These are phyloP conservation scores for Anastatus disparis DNA, from an alignment of 1,140 invertebrate species.

Conservation along the genomic window DNA sequence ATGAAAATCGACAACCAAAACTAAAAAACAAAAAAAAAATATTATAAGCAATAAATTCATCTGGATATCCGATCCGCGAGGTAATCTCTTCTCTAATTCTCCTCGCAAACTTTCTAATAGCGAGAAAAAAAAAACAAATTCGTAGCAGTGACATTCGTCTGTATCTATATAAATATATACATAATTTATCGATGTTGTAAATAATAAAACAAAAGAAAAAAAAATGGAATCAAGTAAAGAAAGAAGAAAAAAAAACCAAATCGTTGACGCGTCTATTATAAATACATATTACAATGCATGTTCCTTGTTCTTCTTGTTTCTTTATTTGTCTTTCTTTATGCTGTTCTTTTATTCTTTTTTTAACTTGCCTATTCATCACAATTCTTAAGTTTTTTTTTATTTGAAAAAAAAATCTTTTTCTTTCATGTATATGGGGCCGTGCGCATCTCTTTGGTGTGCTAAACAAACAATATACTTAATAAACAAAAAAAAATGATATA, in stretches of 20 bases:
- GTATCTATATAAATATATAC: constrained; percentile 40
- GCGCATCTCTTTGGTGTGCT: background rate
- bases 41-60: constrained; percentile 18
- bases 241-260: constrained; percentile 23
- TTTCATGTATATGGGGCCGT: background rate
- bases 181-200: constrained; percentile 43
- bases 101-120: constrained; percentile 39
- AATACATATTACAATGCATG: constrained; percentile 28
- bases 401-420: too few relatives aligned
- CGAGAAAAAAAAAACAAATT: constrained; percentile 23
- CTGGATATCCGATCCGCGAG: constrained; percentile 33
- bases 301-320: constrained; percentile 8
- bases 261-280: constrained; percentile 29
- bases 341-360: too few relatives aligned
- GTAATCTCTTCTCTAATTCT: constrained; percentile 38
- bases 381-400: too few relatives aligned
- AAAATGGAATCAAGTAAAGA: constrained; percentile 1
- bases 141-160: constrained; percentile 42
- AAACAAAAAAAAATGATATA: too few relatives aligned
- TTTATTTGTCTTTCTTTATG: background rate
- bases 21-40: background rate
- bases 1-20: too few relatives aligned
- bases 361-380: too few relatives aligned
- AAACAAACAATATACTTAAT: background rate
- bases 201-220: constrained; percentile 37